A percentile compares a stretch with the other conserved stretches of the same genome.
These are phyloP conservation scores for Ptychoptera albimana DNA, from an alignment of 2,888 invertebrate genomes.

Conservation along the genomic window DNA sequence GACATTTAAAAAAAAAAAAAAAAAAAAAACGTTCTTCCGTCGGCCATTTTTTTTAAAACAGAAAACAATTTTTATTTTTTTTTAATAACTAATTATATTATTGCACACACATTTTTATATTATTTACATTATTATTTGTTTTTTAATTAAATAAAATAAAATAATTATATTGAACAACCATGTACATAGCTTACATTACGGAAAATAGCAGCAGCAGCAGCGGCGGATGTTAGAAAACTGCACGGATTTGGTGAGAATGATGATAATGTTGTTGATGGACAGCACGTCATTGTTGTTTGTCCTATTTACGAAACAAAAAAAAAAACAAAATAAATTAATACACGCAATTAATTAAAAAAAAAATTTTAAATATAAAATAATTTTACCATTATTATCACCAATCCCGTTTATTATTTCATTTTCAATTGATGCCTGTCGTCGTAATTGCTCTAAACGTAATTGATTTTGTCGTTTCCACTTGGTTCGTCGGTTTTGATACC, in stretches of 20 bases:
- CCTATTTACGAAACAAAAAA: too few relatives aligned
- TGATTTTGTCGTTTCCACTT: constrained; percentile 87
- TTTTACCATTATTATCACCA: constrained; percentile 4
- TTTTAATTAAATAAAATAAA: too few relatives aligned
- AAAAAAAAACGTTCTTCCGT: too few relatives aligned
- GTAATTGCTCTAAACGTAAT: constrained; percentile 64
- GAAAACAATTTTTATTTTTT: too few relatives aligned
- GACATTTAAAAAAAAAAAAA: too few relatives aligned
- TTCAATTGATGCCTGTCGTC: constrained; percentile 67
- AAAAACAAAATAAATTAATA: neutral
- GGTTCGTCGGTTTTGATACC: constrained; percentile 54
- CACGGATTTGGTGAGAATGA: constrained; percentile 32
- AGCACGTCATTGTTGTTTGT: constrained; percentile 21
- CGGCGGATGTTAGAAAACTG: constrained; percentile 48
- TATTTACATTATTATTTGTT: too few relatives aligned
- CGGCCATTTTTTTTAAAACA: too few relatives aligned
- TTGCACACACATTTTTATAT: too few relatives aligned
- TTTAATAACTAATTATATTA: too few relatives aligned
- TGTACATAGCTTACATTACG: constrained; percentile 59
- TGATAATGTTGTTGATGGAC: constrained; percentile 26
- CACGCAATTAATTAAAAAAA: too few relatives aligned
- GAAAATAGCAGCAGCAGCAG: constrained; percentile 43
- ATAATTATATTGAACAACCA: constrained; percentile 33
- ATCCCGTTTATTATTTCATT: constrained; percentile 39
- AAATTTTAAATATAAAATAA: neutral